Evolutionary conservation across 2,113 vertebrate species (phyloP).

Genomic region (Tachycineta bicolor): DNA sequence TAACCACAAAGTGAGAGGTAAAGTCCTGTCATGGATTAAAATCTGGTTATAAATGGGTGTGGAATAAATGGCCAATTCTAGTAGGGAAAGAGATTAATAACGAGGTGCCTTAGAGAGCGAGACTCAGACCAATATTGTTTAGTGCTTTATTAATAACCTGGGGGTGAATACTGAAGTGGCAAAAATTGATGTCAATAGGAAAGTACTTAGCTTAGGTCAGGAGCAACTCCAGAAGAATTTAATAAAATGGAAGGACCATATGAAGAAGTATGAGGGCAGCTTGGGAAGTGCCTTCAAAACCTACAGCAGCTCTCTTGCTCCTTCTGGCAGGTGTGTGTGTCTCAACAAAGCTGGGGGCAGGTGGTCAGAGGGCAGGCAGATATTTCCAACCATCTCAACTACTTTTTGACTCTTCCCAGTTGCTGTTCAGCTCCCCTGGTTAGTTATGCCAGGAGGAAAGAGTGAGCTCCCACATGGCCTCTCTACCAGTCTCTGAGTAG

Average conservation of each 20-base stretch:
- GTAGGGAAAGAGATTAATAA: conserved; percentile 56
- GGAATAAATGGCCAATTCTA: conserved; percentile 58
- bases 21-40: conserved; percentile 63
- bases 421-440: neutral
- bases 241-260: conserved; percentile 4
- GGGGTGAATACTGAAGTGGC: conserved; percentile 49
- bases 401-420: neutral
- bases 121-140: conserved; percentile 49
- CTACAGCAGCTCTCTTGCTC: neutral
- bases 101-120: conserved; percentile 41
- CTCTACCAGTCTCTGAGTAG: neutral
- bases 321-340: accelerated
- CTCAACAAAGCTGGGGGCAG: neutral
- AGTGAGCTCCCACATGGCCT: neutral
- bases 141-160: conserved; percentile 64
- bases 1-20: conserved; percentile 58
- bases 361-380: neutral
- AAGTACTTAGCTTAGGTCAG: conserved; percentile 32
- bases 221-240: conserved; percentile 41
- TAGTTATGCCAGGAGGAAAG: neutral
- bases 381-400: neutral
- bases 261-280: neutral
- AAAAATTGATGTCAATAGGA: conserved; percentile 63
- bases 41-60: conserved; percentile 52
- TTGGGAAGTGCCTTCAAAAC: neutral